Evolutionary conservation across 2,113 vertebrate genomes (phyloP).

Genomic region (Erpornis zantholeuca): DNA sequence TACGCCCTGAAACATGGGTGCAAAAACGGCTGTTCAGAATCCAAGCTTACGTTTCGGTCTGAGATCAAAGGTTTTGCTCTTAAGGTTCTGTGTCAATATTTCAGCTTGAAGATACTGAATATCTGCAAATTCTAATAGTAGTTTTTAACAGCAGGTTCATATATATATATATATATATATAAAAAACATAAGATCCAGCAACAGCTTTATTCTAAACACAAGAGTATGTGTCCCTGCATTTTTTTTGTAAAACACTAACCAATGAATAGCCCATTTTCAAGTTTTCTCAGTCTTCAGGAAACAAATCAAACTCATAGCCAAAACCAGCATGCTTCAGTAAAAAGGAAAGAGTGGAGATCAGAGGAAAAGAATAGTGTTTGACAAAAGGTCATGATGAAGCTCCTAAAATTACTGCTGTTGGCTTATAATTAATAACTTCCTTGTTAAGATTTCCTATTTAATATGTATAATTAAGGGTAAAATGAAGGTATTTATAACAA

Average conservation of each 20-base stretch:
- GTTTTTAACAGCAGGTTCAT: neutral
- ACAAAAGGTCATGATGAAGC: neutral
- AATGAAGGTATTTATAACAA: neutral
- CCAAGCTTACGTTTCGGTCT: neutral
- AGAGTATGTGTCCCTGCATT: neutral
- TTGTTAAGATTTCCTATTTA: neutral
- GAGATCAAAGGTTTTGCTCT: neutral
- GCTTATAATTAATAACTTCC: neutral
- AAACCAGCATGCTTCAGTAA: neutral
- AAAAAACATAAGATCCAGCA: neutral
- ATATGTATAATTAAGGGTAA: neutral
- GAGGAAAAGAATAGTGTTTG: neutral
- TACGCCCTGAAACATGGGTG: neutral
- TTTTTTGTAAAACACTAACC: neutral
- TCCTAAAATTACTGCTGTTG: neutral
- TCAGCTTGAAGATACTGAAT: neutral
- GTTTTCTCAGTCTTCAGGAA: neutral
- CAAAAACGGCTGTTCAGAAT: neutral
- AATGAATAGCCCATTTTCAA: neutral
- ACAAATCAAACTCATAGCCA: neutral
- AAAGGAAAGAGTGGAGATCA: neutral
- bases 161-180: neutral
- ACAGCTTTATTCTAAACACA: neutral
- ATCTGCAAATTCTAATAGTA: neutral
- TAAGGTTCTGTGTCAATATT: neutral